Percentiles rank a stretch among this genome's conserved stretches.
Conservation (phyloP, 2,113 vertebrate genomes). For the Microtus montanus region DNA sequence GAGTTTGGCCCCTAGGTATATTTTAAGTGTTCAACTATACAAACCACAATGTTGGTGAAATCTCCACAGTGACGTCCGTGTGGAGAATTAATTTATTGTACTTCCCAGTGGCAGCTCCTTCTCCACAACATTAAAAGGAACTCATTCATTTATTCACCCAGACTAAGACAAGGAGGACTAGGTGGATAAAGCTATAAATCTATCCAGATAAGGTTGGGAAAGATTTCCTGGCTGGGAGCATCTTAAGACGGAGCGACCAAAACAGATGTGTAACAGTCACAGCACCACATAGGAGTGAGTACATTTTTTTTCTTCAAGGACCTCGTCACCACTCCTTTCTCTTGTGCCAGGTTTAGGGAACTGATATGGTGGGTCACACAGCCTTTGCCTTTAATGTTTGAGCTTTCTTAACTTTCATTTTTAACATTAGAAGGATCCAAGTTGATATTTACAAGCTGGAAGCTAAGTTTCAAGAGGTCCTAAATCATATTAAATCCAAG, state of each 20-base stretch:
- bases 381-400: not conserved
- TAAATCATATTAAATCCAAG: not conserved
- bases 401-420: not conserved
- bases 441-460: not conserved
- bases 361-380: not conserved
- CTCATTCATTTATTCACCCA: not conserved
- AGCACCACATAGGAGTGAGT: not conserved
- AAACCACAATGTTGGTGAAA: not conserved
- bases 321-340: not conserved
- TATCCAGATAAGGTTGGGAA: not conserved
- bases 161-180: not conserved
- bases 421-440: not conserved
- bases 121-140: not conserved
- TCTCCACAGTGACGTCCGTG: conserved; percentile 20
- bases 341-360: not conserved
- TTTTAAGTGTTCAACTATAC: conserved; percentile 1
- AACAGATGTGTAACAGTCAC: not conserved
- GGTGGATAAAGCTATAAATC: not conserved
- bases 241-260: not conserved
- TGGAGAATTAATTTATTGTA: conserved; percentile 7
- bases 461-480: not conserved
- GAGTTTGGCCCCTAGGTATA: not conserved
- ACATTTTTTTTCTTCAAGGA: not conserved
- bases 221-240: not conserved
- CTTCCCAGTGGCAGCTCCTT: not conserved